Evolutionary conservation across 2,113 vertebrate species (phyloP), one percentile per base, ranked within the genome.

Genomic region (Urocitellus parryii): DNA sequence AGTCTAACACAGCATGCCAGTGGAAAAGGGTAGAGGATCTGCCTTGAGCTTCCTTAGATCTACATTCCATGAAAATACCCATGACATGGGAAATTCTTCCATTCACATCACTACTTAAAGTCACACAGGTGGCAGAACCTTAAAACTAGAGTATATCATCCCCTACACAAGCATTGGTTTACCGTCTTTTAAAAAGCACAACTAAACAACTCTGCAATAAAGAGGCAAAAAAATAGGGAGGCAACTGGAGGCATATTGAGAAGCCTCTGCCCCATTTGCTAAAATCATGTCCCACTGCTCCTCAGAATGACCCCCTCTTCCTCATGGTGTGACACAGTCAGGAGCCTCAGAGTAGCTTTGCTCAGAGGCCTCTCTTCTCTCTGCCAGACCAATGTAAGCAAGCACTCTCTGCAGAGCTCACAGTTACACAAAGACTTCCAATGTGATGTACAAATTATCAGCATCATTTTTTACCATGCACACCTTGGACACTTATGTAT

Each of bases 1-100:
- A 2, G 17, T 39, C 22, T 29, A 29, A 45, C 8, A 42, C 4
- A 32, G 17, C 58, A 27, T 6, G 56, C 37, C 2, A 5, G 29
- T 16, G 9, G 13, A 18, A 48, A 70, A 65, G 34, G 0, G 17
- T 0, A 13, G 2, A 48, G 13, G 34, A 4, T 42, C 18, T 11
- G 51, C 58, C 58, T 25, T 1, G 77, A 29, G 32, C 25, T 18
- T 24, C 82, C 70, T 82, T 10, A 77, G 37, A 78, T 37, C 56
- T 65, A 48, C 18, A 53, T 78, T 90, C 39, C 42, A 6, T 2
- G 39, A 25, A 90, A 82, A 63, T 24, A 89, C 24, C 70, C 17
- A 17, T 0, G 39, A 77, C 73, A 45, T 13, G 6, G 11, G 39
- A 24, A 77, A 67, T 42, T 53, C 53, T 80, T 9, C 84, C 8